Evolutionary conservation across 1,140 invertebrate genomes (phyloP).

Genomic region (Formica exsecta): DNA sequence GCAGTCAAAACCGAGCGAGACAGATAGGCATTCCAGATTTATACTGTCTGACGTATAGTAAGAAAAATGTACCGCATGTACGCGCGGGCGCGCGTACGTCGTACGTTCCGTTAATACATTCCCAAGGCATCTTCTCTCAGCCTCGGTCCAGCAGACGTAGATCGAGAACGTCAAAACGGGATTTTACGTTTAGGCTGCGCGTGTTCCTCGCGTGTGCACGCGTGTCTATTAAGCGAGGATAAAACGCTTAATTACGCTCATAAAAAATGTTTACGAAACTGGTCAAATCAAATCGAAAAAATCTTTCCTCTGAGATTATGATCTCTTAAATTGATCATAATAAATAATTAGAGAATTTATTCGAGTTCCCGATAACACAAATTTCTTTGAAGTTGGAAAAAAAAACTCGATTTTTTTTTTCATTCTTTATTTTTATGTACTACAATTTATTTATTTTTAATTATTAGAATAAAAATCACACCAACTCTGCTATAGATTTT

Average conservation of each 20-base stretch:
- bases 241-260: slow-evolving; percentile 9
- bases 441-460: background rate
- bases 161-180: slow-evolving; percentile 75
- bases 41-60: slow-evolving; percentile 49
- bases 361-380: background rate
- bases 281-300: background rate
- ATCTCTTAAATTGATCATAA: background rate
- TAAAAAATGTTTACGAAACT: slow-evolving; percentile 11
- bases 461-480: background rate
- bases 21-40: slow-evolving; percentile 47
- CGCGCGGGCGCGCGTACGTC: background rate
- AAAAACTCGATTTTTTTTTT: background rate
- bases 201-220: slow-evolving; percentile 22
- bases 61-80: slow-evolving; percentile 59
- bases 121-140: slow-evolving; percentile 50
- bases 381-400: background rate
- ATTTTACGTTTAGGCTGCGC: slow-evolving; percentile 68
- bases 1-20: slow-evolving; percentile 33
- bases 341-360: background rate
- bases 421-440: background rate
- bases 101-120: slow-evolving; percentile 63
- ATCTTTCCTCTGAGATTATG: background rate
- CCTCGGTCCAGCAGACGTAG: slow-evolving; percentile 57
- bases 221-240: slow-evolving; percentile 23
- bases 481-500: background rate